Percentiles rank a stretch among this genome's conserved stretches.
Evolutionary conservation across 2,888 invertebrate species (phyloP).

Genomic region (Macroteleia sp.): DNA sequence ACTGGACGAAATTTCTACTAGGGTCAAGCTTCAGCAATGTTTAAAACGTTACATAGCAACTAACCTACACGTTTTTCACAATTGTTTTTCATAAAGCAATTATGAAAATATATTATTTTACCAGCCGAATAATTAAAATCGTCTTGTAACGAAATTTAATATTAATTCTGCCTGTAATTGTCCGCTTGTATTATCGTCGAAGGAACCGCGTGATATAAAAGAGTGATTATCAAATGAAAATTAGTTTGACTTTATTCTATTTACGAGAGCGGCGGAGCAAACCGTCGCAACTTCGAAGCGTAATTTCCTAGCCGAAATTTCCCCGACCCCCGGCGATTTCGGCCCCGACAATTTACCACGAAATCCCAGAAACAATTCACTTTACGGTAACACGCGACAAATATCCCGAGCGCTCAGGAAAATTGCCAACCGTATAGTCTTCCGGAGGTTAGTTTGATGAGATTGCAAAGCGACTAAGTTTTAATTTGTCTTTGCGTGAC

Average conservation of each 20-base stretch:
- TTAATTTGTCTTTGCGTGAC: constrained; percentile 78
- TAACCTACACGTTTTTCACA: too few species aligned
- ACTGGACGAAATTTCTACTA: too few species aligned
- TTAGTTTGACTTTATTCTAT: constrained; percentile 65
- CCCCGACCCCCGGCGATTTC: constrained; percentile 66
- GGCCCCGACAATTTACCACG: constrained; percentile 71
- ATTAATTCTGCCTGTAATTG: too few species aligned
- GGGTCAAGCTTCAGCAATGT: too few species aligned
- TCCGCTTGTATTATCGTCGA: not conserved
- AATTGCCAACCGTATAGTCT: constrained; percentile 70
- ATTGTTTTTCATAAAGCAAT: too few species aligned
- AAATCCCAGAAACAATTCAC: constrained; percentile 79
- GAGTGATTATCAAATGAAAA: constrained; percentile 47
- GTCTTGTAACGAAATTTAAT: too few species aligned
- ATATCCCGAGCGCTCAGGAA: constrained; percentile 74
- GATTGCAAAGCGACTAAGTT: constrained; percentile 79
- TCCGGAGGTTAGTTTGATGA: constrained; percentile 72
- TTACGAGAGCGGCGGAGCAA: constrained; percentile 65
- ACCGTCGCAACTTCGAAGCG: constrained; percentile 58
- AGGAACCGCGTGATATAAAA: constrained; percentile 24
- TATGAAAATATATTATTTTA: too few species aligned
- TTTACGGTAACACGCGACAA: constrained; percentile 76
- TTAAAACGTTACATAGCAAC: too few species aligned
- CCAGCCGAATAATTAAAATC: too few species aligned
- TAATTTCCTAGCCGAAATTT: constrained; percentile 65